Evolutionary conservation across 2,113 vertebrate species (phyloP).

Genomic region (Corythornis cristatus): DNA sequence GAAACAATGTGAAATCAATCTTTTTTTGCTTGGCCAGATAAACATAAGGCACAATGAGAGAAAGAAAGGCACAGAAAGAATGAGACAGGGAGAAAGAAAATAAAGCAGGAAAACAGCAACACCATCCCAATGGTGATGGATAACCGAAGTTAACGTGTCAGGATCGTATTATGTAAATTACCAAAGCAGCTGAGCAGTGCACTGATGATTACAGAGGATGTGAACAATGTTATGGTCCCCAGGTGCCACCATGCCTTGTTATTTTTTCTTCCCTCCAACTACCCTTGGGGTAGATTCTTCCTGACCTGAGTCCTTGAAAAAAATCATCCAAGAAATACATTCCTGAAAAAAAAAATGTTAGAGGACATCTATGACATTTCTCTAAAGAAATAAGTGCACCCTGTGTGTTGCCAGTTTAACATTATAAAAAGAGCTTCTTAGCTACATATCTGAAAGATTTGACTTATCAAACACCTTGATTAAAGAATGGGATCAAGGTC

Average conservation of each 20-base stretch:
- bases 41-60: conserved; percentile 79
- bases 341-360: conserved; percentile 48
- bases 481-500: conserved; percentile 35
- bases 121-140: conserved; percentile 82
- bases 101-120: conserved; percentile 77
- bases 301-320: conserved; percentile 86
- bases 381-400: conserved; percentile 76
- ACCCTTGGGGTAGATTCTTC: conserved; percentile 88
- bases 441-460: conserved; percentile 42
- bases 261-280: conserved; percentile 89
- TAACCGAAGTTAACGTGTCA: conserved; percentile 87
- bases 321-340: conserved; percentile 74
- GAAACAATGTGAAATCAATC: conserved; percentile 86
- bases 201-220: conserved; percentile 91
- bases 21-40: conserved; percentile 83
- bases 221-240: conserved; percentile 86
- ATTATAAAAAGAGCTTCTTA: conserved; percentile 51
- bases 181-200: conserved; percentile 86
- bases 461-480: conserved; percentile 56
- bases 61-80: conserved; percentile 68
- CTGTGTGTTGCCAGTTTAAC: conserved; percentile 41
- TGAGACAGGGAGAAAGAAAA: conserved; percentile 73
- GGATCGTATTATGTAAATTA: conserved; percentile 95
- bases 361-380: conserved; percentile 82
- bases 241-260: conserved; percentile 85